A percentile compares a stretch with the other conserved stretches of the same genome.
phyloP scores from a whole-genome alignment of 2,888 invertebrate species.

The Caprella mutica region DNA sequence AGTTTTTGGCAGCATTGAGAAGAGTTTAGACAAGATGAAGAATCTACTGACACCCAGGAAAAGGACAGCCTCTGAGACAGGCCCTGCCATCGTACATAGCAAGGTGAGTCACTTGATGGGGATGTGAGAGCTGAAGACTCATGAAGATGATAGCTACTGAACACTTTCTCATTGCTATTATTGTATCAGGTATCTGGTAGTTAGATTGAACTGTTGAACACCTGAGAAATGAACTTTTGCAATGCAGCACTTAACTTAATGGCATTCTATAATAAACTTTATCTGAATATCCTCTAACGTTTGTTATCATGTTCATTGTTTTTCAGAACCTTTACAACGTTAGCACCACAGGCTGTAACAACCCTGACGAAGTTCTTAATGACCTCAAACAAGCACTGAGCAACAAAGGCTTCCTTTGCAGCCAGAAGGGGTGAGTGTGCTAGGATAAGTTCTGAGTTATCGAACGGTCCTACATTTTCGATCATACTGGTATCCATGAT shows the following conservation, averaged over 20 bases:
- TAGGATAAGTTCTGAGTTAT: too few relatives aligned
- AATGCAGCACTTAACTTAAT: too few relatives aligned
- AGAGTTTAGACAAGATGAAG: constrained; percentile 54
- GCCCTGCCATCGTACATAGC: constrained; percentile 26
- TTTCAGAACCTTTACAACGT: constrained; percentile 56
- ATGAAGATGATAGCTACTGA: too few relatives aligned
- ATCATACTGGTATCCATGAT: too few relatives aligned
- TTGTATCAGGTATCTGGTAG: too few relatives aligned
- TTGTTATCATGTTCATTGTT: not conserved
- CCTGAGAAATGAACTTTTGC: too few relatives aligned
- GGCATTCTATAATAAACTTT: too few relatives aligned
- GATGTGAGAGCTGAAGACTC: too few relatives aligned
- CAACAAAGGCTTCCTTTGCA: constrained; percentile 52
- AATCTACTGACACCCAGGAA: constrained; percentile 57
- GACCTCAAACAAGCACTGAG: constrained; percentile 51
- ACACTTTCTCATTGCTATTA: too few relatives aligned
- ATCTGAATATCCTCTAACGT: too few relatives aligned
- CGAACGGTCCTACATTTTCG: too few relatives aligned
- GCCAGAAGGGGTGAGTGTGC: constrained; percentile 53
- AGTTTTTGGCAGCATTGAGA: constrained; percentile 58
- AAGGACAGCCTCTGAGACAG: constrained; percentile 35
- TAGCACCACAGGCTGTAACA: constrained; percentile 54
- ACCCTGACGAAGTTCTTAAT: constrained; percentile 53
- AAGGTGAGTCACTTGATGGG: constrained; percentile 16
- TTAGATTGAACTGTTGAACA: too few relatives aligned